Percentiles rank a stretch among this genome's conserved stretches.
These are phyloP conservation scores for Diplogasteroides magnus DNA, from an alignment of 1,140 invertebrate genomes.

Conservation along the genomic window DNA sequence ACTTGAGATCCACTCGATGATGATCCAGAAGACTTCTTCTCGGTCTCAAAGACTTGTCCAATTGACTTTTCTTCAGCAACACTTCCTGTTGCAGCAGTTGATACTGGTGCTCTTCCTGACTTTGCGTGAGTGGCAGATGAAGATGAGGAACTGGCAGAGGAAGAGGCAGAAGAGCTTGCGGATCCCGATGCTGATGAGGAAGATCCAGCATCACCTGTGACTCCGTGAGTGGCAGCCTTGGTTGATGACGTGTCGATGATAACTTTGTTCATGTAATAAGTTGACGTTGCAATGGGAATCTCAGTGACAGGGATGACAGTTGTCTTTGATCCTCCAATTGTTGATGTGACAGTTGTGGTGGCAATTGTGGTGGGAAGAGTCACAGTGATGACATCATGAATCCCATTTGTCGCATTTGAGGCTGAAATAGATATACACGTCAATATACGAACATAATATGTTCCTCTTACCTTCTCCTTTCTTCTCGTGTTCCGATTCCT, in stretches of 20 bases:
- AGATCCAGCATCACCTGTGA: neutral
- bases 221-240: neutral
- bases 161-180: neutral
- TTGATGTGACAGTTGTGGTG: neutral
- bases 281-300: neutral
- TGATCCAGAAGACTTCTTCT: neutral
- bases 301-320: neutral
- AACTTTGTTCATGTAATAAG: neutral
- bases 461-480: neutral
- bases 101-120: neutral
- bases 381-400: neutral
- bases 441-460: neutral
- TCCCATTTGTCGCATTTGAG: neutral
- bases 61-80: neutral
- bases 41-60: neutral
- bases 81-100: neutral
- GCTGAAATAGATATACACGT: neutral
- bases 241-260: neutral
- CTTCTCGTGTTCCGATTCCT: constrained; percentile 4
- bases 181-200: neutral
- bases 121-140: neutral
- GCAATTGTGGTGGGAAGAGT: neutral
- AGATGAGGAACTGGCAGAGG: neutral
- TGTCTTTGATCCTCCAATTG: neutral
- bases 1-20: neutral